Evolutionary conservation across 2,113 vertebrate species (phyloP).

Genomic region (Pseudopipra pipra): DNA sequence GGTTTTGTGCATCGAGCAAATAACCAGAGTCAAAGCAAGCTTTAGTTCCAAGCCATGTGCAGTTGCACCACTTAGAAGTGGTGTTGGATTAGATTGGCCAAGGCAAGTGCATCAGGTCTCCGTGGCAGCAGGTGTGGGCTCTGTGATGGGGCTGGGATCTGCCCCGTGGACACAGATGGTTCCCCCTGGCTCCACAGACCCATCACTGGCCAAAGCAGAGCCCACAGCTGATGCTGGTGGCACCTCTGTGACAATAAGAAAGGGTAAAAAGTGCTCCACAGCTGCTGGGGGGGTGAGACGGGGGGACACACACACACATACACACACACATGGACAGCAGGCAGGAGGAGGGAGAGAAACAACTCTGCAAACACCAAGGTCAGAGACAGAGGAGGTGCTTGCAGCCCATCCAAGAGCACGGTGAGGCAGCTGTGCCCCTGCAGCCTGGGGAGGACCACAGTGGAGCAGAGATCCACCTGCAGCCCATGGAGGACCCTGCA

Average conservation of each 20-base stretch:
- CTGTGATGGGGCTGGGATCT: neutral
- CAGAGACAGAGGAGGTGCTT: neutral
- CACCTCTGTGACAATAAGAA: neutral
- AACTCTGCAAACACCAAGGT: neutral
- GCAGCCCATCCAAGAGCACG: neutral
- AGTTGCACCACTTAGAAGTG: neutral
- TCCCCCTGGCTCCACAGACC: neutral
- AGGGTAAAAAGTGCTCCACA: neutral
- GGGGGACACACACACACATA: neutral
- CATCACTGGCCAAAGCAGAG: neutral
- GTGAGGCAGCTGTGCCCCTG: neutral
- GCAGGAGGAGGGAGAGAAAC: neutral
- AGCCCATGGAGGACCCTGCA: neutral
- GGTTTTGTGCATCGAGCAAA: neutral
- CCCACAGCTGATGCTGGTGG: neutral
- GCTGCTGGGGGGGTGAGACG: fast-evolving
- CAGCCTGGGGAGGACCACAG: fast-evolving
- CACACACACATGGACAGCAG: fast-evolving
- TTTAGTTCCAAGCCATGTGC: neutral
- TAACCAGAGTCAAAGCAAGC: constrained; percentile 8
- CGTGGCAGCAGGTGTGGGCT: neutral
- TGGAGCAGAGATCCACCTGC: neutral
- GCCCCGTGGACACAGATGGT: neutral
- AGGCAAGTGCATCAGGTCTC: neutral
- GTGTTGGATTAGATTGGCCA: neutral